Evolutionary conservation across 2,888 invertebrate genomes (phyloP).

Genomic region (Phania funesta): DNA sequence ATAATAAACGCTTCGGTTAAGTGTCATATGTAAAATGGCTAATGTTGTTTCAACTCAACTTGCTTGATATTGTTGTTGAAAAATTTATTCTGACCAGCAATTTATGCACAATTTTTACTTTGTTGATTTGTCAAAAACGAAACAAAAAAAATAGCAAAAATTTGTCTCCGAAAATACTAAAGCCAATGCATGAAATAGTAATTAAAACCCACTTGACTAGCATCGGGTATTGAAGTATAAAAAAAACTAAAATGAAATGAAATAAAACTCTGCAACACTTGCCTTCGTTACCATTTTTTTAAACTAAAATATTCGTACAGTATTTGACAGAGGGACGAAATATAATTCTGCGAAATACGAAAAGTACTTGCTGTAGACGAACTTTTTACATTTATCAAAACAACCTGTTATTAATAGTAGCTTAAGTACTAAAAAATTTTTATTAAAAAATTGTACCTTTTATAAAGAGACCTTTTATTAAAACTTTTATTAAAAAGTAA

Average conservation of each 20-base stretch:
- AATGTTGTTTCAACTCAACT: constrained; percentile 43
- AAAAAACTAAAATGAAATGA: not conserved
- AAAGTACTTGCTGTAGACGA: too few relatives aligned
- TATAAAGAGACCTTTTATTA: not conserved
- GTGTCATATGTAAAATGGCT: constrained; percentile 56
- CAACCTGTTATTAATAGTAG: too few relatives aligned
- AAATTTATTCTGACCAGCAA: constrained; percentile 47
- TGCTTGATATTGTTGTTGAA: constrained; percentile 35
- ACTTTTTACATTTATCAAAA: too few relatives aligned
- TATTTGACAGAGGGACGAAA: not conserved
- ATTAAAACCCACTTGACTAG: constrained; percentile 51
- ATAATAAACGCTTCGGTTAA: constrained; percentile 56
- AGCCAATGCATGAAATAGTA: constrained; percentile 52
- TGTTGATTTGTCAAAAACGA: not conserved
- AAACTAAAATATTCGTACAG: too few relatives aligned
- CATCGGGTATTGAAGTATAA: not conserved
- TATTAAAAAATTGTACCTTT: not conserved
- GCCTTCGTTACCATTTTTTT: not conserved
- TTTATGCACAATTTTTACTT: constrained; percentile 10
- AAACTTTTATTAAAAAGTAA: not conserved
- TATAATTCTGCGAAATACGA: not conserved
- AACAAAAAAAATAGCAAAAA: not conserved
- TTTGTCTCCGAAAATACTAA: not conserved
- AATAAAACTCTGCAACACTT: constrained; percentile 16
- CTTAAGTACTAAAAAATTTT: not conserved